These are phyloP conservation scores for Nysson spinosus DNA, from an alignment of 2,888 invertebrate species.

Conservation along the genomic window DNA sequence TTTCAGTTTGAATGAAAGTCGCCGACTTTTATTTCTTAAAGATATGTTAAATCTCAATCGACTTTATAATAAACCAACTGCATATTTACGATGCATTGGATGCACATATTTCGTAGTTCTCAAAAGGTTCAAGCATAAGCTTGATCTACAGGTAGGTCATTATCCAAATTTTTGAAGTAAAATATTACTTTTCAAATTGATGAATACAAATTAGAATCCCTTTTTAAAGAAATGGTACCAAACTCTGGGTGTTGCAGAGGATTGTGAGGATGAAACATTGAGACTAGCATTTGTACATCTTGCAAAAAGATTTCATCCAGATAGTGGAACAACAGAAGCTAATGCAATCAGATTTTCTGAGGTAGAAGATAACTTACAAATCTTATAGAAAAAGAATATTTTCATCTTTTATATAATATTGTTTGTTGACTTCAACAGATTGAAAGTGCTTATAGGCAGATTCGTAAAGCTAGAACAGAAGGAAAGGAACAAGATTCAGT, in stretches of 20 bases:
- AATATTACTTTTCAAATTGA: not conserved
- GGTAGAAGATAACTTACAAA: slow-evolving; percentile 72
- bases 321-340: slow-evolving; percentile 86
- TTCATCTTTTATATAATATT: not conserved
- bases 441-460: slow-evolving; percentile 85
- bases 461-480: slow-evolving; percentile 58
- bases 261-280: slow-evolving; percentile 86
- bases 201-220: not conserved
- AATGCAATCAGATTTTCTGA: slow-evolving; percentile 85
- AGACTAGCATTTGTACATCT: slow-evolving; percentile 85
- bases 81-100: not conserved
- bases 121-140: slow-evolving; percentile 33
- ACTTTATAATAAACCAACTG: not conserved
- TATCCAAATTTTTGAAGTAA: not conserved
- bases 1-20: no score
- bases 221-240: slow-evolving; percentile 82
- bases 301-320: slow-evolving; percentile 91
- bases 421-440: slow-evolving; percentile 72
- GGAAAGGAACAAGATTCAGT: slow-evolving; percentile 78
- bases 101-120: slow-evolving; percentile 6
- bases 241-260: slow-evolving; percentile 82
- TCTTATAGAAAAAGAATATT: slow-evolving; percentile 6
- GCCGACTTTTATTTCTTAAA: not conserved
- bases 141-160: slow-evolving; percentile 18
- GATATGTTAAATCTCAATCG: slow-evolving; percentile 35